Percentiles rank a stretch among this genome's conserved stretches.
Evolutionary conservation across 1,140 invertebrate genomes (phyloP).

Genomic region (Drosophila leontia): DNA sequence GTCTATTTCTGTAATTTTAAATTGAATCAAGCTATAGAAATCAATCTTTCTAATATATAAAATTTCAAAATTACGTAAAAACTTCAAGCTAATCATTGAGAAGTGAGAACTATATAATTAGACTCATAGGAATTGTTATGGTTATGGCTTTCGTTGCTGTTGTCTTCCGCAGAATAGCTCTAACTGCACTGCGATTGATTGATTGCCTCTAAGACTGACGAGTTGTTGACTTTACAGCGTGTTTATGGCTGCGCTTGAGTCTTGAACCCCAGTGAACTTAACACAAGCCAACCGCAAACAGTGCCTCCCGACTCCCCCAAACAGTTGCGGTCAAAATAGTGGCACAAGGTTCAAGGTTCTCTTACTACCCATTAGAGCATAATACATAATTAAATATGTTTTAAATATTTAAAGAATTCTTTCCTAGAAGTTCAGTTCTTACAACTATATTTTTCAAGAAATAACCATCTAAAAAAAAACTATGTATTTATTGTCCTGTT

Average conservation of each 20-base stretch:
- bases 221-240: conserved; percentile 51
- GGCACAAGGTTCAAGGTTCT: neutral
- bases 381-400: neutral
- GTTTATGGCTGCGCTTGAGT: conserved; percentile 69
- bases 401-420: neutral
- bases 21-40: neutral
- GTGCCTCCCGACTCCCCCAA: conserved; percentile 16
- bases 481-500: neutral
- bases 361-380: neutral
- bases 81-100: neutral
- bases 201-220: conserved; percentile 48
- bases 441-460: too few relatives aligned
- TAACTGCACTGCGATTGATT: conserved; percentile 75
- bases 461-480: neutral
- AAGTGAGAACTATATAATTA: conserved; percentile 13
- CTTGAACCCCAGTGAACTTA: conserved; percentile 73
- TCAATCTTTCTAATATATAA: neutral
- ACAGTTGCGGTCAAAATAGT: conserved; percentile 3
- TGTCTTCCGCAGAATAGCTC: conserved; percentile 18
- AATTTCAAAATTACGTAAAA: neutral
- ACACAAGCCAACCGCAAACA: conserved; percentile 70
- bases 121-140: conserved; percentile 18
- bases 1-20: neutral
- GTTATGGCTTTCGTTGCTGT: conserved; percentile 10
- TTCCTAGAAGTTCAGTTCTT: neutral